These are phyloP conservation scores for Eufriesea mexicana DNA, from an alignment of 1,140 invertebrate genomes.

Conservation along the genomic window DNA sequence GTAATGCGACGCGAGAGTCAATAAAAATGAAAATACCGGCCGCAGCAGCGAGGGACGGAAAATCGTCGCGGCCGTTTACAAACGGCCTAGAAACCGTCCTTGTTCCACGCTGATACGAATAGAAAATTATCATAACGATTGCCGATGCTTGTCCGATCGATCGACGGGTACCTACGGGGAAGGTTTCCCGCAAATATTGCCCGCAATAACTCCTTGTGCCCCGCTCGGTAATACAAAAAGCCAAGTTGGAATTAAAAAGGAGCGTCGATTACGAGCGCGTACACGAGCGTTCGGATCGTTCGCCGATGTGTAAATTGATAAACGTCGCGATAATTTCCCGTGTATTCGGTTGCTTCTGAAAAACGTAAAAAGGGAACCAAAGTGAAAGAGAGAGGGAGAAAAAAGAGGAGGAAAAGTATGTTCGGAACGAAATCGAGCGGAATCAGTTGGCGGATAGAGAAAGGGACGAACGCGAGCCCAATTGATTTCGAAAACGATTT, in stretches of 20 bases:
- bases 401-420: not conserved
- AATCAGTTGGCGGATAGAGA: not conserved
- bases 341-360: too few relatives aligned
- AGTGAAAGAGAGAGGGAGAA: too few relatives aligned
- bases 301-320: too few relatives aligned
- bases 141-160: not conserved
- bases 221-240: not conserved
- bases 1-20: conserved; percentile 25
- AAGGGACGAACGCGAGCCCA: conserved; percentile 53
- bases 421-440: not conserved
- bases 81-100: not conserved
- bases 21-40: conserved; percentile 26
- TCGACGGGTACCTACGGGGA: not conserved
- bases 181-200: not conserved
- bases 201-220: not conserved
- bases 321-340: too few relatives aligned
- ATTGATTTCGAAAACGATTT: conserved; percentile 44
- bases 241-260: not conserved
- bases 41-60: not conserved
- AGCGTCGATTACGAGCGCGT: not conserved
- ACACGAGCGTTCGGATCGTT: too few relatives aligned
- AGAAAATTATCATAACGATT: conserved; percentile 6
- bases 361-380: too few relatives aligned
- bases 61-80: not conserved
- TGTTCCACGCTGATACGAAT: not conserved